Conservation (phyloP, 2,113 vertebrate species). For the Gymnogyps californianus region DNA sequence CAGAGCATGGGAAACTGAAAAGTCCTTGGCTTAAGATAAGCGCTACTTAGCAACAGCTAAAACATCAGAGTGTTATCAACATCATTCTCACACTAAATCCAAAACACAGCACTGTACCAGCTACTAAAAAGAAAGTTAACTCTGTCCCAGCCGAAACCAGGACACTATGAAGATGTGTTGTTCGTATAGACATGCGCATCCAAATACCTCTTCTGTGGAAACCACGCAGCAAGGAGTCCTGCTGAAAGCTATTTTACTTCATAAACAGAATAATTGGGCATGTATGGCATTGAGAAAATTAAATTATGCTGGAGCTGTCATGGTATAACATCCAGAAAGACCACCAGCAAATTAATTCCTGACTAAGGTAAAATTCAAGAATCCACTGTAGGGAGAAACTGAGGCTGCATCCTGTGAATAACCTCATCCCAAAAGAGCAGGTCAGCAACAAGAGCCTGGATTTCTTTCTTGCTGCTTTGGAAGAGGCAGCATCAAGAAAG, state of each 20-base stretch:
- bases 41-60: too few relatives aligned
- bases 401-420: not conserved
- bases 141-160: too few relatives aligned
- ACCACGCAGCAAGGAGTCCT: not conserved
- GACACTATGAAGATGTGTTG: not conserved
- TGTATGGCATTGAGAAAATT: not conserved
- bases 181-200: rapidly evolving
- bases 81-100: too few relatives aligned
- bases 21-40: too few relatives aligned
- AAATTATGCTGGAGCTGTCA: not conserved
- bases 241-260: not conserved
- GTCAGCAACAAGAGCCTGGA: not conserved
- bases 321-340: not conserved
- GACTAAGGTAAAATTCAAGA: not conserved
- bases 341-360: not conserved
- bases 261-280: not conserved
- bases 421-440: not conserved
- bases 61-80: too few relatives aligned
- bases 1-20: too few relatives aligned
- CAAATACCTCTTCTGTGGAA: not conserved
- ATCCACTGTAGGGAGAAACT: not conserved
- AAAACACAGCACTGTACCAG: too few relatives aligned
- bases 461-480: not conserved
- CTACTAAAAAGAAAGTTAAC: too few relatives aligned
- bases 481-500: not conserved